Conservation (phyloP, 2,888 invertebrate genomes). For the Seira musarum region DNA sequence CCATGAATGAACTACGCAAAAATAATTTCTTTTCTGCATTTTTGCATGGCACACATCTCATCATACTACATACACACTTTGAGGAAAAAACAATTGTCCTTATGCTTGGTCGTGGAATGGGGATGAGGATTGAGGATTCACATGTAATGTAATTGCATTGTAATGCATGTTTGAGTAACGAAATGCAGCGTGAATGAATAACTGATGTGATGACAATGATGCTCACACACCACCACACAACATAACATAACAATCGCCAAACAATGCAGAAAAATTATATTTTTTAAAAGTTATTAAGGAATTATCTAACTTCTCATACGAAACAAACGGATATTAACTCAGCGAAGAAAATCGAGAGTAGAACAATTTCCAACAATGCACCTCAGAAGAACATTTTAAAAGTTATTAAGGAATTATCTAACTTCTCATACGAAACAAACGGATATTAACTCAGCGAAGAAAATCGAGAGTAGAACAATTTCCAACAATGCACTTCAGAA, state of each 20-base stretch:
- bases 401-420: slow-evolving; percentile 45
- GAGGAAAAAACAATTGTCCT: slow-evolving; percentile 12
- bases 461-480: slow-evolving; percentile 47
- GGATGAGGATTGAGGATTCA: slow-evolving; percentile 2
- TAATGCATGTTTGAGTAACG: slow-evolving; percentile 11
- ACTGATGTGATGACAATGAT: slow-evolving; percentile 7
- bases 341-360: slow-evolving; percentile 46
- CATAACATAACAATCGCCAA: too few species aligned
- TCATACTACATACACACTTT: too few species aligned
- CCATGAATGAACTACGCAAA: not conserved
- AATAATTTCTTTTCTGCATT: not conserved
- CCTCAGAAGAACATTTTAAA: not conserved
- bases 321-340: slow-evolving; percentile 55
- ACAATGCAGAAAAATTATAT: slow-evolving; percentile 41
- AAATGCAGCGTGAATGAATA: slow-evolving; percentile 6
- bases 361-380: slow-evolving; percentile 28
- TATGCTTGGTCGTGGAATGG: not conserved
- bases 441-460: slow-evolving; percentile 54
- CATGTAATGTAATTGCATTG: too few species aligned
- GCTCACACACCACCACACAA: not conserved
- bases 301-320: slow-evolving; percentile 58
- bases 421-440: slow-evolving; percentile 53
- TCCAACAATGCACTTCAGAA: not conserved
- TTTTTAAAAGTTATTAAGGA: slow-evolving; percentile 50
- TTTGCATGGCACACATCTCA: slow-evolving; percentile 6